Evolutionary conservation across 2,888 invertebrate genomes (phyloP), one percentile per base, ranked within the genome.

Genomic region (Tuta absoluta): DNA sequence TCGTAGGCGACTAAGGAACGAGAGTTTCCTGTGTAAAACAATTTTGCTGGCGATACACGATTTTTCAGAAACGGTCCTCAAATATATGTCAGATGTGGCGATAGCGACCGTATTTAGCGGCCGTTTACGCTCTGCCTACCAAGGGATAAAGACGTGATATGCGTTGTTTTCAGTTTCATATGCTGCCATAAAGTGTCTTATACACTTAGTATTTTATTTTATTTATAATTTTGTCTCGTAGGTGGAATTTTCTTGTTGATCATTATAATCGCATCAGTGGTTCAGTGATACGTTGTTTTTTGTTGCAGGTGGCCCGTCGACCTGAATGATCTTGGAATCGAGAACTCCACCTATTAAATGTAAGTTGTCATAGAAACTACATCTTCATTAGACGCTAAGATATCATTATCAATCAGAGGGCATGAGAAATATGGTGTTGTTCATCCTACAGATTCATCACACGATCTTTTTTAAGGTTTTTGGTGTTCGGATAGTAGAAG

Each of bases 301-400:
- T 85, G 80, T 86, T 84, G 68, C 84, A 89, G 90, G 89, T 84
- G 81, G 82, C 80, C 77, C 82, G 75, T 72, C 81, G 80, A 87
- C 81, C 86, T 89, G 87, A 85, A 89, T 89, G 86, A 81, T 79
- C 81, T 81, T 85, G 78, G 78, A 81, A 79, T 84, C 82, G 76
- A 77, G 81, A 79, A 78, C 80, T 80, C 84, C 85, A 80, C 84
- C 80, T 78, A 84, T 81, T 91, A 87, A 89, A 86, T 78, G 90
- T 91, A 80, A 90, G 89, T 84, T 72, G 71, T 66, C 33, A 56
- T 24, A 56, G 28, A 33, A 56, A n/a, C 17, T 28, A 62, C 33
- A 23, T 45, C 33, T 41, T 48, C 49, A 48, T 41, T 37, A 49
- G 48, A n/a, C 17, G 48, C 24, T 33, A 5, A 56, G 17, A n/a